Evolutionary conservation across 1,140 invertebrate genomes (phyloP), one percentile per base, ranked within the genome.

Genomic region (Brevipalpus yothersi): DNA sequence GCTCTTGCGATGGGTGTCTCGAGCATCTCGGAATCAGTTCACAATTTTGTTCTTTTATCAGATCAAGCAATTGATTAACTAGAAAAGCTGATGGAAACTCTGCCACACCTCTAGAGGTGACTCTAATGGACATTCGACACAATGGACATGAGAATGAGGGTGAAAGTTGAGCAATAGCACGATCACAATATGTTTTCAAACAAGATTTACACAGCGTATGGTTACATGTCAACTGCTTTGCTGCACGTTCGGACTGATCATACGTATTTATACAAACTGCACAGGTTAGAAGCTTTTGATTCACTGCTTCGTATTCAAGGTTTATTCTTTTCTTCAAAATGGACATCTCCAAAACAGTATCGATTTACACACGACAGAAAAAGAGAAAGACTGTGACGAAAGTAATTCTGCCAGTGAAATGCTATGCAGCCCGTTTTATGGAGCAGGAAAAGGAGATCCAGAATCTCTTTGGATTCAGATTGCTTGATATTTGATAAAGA

Each of bases 291-390:
- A 94, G 94, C 71, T 85, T 90, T 72, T 94, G 89, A 68, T 88
- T 93, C 76, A 95, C 94, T 72, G 94, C 89, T 73, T 93, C 88
- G 75, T 92, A 92, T 75, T 94, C 91, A 71, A 95, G 92, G 73
- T 86, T 91, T 63, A 94, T 87, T 62, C 88, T 94, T 76, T 93
- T 88, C 66, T 93, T 87, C 66, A 93, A 77, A 68, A 87, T 91
- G 66, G 86, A 90, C 31, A 31, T 31, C 5, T 31, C 5, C 31
- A n/a, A n/a, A n/a, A n/a, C n/a, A n/a, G n/a, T n/a, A n/a, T n/a
- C n/a, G n/a, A n/a, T n/a, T n/a, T n/a, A n/a, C n/a, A n/a, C n/a
- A n/a, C n/a, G n/a, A n/a, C n/a, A n/a, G n/a, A n/a, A n/a, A n/a
- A n/a, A n/a, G n/a, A n/a, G n/a, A n/a, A n/a, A n/a, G n/a, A n/a